Percentiles rank a stretch among this genome's conserved stretches.
Conservation (phyloP, 2,797 vertebrate genomes). For the Margarornis squamiger region DNA sequence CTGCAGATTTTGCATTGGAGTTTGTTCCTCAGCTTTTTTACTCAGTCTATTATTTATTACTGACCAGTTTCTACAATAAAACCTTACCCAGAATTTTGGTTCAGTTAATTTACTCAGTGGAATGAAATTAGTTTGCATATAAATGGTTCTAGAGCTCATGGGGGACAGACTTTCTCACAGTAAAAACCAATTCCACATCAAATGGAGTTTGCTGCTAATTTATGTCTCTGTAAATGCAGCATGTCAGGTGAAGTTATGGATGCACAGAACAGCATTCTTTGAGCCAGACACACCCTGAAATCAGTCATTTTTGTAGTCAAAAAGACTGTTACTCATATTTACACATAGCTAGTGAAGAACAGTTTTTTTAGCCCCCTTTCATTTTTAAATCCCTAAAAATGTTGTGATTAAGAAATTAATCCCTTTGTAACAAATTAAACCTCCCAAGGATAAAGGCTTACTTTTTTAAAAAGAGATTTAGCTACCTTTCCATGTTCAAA, state of each 20-base stretch:
- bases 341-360: neutral
- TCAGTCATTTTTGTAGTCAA: neutral
- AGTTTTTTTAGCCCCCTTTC: neutral
- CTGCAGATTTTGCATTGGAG: neutral
- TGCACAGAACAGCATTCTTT: neutral
- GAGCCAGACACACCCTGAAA: neutral
- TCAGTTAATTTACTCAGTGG: neutral
- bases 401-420: no score
- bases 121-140: neutral
- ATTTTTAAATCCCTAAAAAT: neutral
- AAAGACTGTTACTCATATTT: neutral
- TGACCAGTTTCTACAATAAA: neutral
- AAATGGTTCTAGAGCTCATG: neutral
- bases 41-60: neutral
- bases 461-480: no score
- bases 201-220: neutral
- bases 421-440: no score
- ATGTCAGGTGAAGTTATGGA: neutral
- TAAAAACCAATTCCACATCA: neutral
- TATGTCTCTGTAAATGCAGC: neutral
- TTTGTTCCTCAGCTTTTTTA: neutral
- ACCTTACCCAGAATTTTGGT: neutral
- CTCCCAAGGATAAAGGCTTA: no score
- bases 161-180: neutral
- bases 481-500: no score